Base-by-base conservation (phyloP, 2,888 invertebrate species). In the Archips xylosteana region DNA sequence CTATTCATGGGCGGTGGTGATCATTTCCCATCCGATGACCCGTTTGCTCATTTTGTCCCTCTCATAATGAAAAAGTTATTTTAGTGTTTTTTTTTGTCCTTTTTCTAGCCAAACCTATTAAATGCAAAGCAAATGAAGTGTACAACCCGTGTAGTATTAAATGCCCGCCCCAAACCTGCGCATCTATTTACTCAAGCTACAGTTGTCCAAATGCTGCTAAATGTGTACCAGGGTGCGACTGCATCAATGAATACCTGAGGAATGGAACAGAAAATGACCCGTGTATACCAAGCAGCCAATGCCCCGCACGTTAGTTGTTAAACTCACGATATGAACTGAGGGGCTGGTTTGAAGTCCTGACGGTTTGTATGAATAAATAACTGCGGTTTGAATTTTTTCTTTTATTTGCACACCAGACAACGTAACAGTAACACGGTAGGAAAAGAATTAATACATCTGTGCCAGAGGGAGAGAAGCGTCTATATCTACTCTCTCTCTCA, bases 121-220 rank as follows among this genome's bases (percentile, higher is more conserved):
- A 72, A 62, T 76, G 75, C 51, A 68, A 69, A 65, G 45, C 51
- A 23, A 76, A 77, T 45, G 77, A 77, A 49, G 68, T 71, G 4
- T 77, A 63, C 66, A 62, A 34, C 13, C 51, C 64, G 9, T 74
- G 75, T 47, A 61, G 69, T 12, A 45, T 66, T 39, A 65, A 32
- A 9, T 77, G 77, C n/a, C 77, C 77, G 1, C 75, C 77, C 0
- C 77, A 76, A 73, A 76, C 75, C 3, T 76, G 75, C 34, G 62
- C 59, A 10, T 70, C 75, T 13, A 45, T 64, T 36, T 63, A 71
- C 60, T 23, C 74, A 5, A 8, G n/a, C 34, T 76, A 75, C 15
- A 10, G 39, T 32, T 76, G 76, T 34, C 36, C 3, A 0, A 23
- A 39, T 5, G 54, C 42, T 2, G 0, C 8, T 10, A 51, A 69